These are phyloP conservation scores for Apodemia hepburni DNA, from an alignment of 2,888 invertebrate species.

Conservation along the genomic window DNA sequence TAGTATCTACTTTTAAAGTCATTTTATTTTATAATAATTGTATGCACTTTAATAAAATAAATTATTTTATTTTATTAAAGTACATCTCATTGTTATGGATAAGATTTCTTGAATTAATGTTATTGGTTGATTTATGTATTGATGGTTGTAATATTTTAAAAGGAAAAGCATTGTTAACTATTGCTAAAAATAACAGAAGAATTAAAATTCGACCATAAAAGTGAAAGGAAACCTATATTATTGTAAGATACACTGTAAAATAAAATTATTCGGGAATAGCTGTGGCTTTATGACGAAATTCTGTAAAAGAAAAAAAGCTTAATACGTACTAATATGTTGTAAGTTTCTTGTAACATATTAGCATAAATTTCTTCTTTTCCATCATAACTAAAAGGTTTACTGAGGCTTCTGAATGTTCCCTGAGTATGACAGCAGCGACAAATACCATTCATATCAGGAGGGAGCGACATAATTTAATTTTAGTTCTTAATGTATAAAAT, in stretches of 20 bases:
- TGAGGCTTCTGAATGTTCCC: conserved; percentile 48
- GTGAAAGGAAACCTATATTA: background rate
- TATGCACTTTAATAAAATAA: no score
- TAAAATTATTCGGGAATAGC: no score
- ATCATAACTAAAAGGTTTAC: conserved; percentile 34
- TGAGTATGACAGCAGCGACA: conserved; percentile 64
- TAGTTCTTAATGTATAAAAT: background rate
- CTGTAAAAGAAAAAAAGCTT: background rate
- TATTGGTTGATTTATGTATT: no score
- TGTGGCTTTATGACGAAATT: background rate
- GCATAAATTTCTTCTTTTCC: conserved; percentile 46
- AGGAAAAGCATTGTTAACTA: no score
- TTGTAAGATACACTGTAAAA: background rate
- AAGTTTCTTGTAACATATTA: conserved; percentile 46
- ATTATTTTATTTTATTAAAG: no score
- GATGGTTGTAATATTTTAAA: no score
- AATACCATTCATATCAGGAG: conserved; percentile 41
- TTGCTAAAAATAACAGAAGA: no score
- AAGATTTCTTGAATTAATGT: no score
- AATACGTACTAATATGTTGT: conserved; percentile 51
- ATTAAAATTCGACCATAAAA: no score
- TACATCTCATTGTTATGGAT: no score
- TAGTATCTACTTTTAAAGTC: no score
- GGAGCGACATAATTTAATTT: conserved; percentile 41
- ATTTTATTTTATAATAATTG: no score